Evolutionary conservation across 2,797 vertebrate species (phyloP).

Genomic region (Centropyge bicolor): DNA sequence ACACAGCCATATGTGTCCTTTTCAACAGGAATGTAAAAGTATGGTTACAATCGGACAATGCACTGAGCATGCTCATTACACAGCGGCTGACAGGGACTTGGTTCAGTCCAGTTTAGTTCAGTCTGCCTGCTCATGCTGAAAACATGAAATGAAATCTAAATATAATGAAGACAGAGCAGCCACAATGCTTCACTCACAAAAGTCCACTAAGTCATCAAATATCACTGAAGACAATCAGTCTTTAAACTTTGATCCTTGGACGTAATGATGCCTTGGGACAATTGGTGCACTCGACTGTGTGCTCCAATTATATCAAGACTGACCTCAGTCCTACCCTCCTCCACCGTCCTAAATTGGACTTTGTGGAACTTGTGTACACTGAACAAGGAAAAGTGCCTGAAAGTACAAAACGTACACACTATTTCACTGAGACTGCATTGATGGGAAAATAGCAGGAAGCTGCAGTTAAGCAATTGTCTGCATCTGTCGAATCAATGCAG

Average conservation of each 20-base stretch:
- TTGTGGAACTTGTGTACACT: slow-evolving; percentile 13
- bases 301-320: slow-evolving; percentile 56
- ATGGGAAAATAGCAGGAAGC: slow-evolving; percentile 23
- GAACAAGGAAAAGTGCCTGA: slow-evolving; percentile 15
- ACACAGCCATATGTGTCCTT: neutral
- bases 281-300: slow-evolving; percentile 43
- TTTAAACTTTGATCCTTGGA: slow-evolving; percentile 44
- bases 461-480: neutral
- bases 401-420: slow-evolving; percentile 1
- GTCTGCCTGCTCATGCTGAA: slow-evolving; percentile 58
- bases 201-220: slow-evolving; percentile 40
- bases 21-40: slow-evolving; percentile 15
- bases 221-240: slow-evolving; percentile 43
- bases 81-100: slow-evolving; percentile 14
- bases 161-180: slow-evolving; percentile 47
- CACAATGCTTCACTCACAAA: slow-evolving; percentile 19
- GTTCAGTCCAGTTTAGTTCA: slow-evolving; percentile 27
- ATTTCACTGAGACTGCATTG: slow-evolving; percentile 14
- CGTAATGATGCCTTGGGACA: slow-evolving; percentile 38
- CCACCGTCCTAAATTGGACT: slow-evolving; percentile 37
- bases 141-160: slow-evolving; percentile 50
- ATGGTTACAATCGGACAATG: neutral
- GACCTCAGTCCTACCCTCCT: slow-evolving; percentile 6
- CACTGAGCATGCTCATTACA: slow-evolving; percentile 41
- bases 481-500: slow-evolving; percentile 44